These are phyloP conservation scores for Carterocephalus palaemon DNA, from an alignment of 2,888 invertebrate genomes.

Conservation along the genomic window DNA sequence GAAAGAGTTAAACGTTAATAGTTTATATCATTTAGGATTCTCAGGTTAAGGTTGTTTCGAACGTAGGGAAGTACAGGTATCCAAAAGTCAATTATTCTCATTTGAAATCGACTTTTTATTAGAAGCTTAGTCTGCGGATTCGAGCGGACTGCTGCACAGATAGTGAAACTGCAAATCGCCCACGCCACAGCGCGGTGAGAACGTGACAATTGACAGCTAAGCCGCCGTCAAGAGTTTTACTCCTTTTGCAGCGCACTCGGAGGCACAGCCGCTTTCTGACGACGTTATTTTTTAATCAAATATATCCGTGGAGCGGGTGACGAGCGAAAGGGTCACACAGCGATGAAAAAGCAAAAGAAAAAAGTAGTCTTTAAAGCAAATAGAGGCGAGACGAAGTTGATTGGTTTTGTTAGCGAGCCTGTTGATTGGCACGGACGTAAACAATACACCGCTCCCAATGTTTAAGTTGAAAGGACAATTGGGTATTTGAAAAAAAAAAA, in stretches of 20 bases:
- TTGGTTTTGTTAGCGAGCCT: slow-evolving; percentile 78
- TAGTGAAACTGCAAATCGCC: slow-evolving; percentile 64
- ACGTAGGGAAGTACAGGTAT: too few relatives aligned
- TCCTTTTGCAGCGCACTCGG: slow-evolving; percentile 63
- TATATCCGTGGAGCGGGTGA: slow-evolving; percentile 77
- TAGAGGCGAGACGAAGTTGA: slow-evolving; percentile 79
- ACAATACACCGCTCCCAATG: slow-evolving; percentile 67
- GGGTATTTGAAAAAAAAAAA: too few relatives aligned
- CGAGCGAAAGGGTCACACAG: slow-evolving; percentile 75
- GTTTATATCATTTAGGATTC: too few relatives aligned
- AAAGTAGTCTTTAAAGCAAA: slow-evolving; percentile 78
- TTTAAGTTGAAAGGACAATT: slow-evolving; percentile 75
- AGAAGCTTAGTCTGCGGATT: too few relatives aligned
- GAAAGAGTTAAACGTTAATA: too few relatives aligned
- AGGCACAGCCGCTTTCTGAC: slow-evolving; percentile 69
- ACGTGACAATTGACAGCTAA: slow-evolving; percentile 76
- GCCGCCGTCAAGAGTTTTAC: slow-evolving; percentile 63
- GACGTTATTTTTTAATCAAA: slow-evolving; percentile 81
- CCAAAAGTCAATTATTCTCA: slow-evolving; percentile 12
- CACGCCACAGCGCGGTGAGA: slow-evolving; percentile 37
- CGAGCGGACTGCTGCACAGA: too few relatives aligned
- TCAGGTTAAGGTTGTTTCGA: too few relatives aligned
- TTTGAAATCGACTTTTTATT: slow-evolving; percentile 15
- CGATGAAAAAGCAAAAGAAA: slow-evolving; percentile 75
- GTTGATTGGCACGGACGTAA: slow-evolving; percentile 77